Evolutionary conservation across 53 echinoderm and acorn worm species (phyloP).

Genomic region (Paelopatides confundens): DNA sequence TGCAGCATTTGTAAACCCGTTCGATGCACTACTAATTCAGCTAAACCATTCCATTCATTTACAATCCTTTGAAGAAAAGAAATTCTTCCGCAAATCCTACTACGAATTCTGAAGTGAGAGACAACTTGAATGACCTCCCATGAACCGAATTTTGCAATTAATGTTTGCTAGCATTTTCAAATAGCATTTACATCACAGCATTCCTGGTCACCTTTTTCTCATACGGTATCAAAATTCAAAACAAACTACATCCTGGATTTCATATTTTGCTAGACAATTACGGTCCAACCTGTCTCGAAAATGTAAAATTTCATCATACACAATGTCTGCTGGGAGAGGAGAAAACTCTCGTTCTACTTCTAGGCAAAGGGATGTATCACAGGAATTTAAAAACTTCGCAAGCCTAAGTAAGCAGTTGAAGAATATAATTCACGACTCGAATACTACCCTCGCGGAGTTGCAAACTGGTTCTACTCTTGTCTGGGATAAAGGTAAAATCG

Average conservation of each 20-base stretch:
- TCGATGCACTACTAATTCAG: too few relatives aligned
- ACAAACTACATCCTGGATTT: too few relatives aligned
- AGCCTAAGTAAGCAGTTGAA: conserved; percentile 85
- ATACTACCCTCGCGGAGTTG: conserved; percentile 77
- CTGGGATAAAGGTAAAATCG: conserved; percentile 79
- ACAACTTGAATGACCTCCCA: too few relatives aligned
- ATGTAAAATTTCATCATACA: conserved; percentile 4
- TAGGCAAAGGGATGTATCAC: conserved; percentile 71
- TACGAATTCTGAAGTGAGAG: too few relatives aligned
- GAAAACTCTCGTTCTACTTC: conserved; percentile 68
- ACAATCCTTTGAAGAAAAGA: too few relatives aligned
- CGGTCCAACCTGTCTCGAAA: not conserved
- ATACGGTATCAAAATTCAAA: too few relatives aligned
- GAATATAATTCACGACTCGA: conserved; percentile 84
- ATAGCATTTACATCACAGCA: not conserved
- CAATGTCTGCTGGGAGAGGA: conserved; percentile 46
- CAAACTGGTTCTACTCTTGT: conserved; percentile 63
- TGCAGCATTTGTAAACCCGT: too few relatives aligned
- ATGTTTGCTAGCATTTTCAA: not conserved
- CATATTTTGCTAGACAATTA: too few relatives aligned
- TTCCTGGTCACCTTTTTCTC: not conserved
- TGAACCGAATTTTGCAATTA: too few relatives aligned
- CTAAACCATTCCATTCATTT: too few relatives aligned
- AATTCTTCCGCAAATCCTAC: too few relatives aligned
- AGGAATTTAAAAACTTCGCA: conserved; percentile 82